These are phyloP conservation scores for Rhabdomys pumilio DNA, from an alignment of 2,797 vertebrate species.

Conservation along the genomic window DNA sequence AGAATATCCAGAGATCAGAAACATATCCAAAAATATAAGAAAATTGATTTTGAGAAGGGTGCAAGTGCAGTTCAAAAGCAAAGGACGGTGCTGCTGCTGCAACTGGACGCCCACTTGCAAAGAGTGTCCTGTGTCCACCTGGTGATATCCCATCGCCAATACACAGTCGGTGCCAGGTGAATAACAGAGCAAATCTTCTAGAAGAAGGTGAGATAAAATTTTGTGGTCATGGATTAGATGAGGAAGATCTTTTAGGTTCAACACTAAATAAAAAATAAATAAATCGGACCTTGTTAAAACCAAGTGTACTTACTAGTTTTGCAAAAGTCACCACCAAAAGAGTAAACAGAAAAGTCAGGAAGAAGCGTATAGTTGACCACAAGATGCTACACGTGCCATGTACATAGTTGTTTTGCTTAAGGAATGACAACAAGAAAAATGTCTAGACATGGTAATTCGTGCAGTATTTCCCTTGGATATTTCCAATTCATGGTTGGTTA, in stretches of 20 bases:
- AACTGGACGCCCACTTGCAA: not conserved
- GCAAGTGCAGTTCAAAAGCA: not conserved
- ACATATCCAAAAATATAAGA: not conserved
- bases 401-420: not conserved
- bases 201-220: constrained; percentile 1
- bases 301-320: not conserved
- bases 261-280: not conserved
- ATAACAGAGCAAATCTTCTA: not conserved
- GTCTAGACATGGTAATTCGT: not conserved
- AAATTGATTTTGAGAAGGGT: constrained; percentile 20
- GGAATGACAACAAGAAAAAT: not conserved
- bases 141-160: not conserved
- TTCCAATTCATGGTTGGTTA: not conserved
- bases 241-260: not conserved
- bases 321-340: not conserved
- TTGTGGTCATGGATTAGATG: not conserved
- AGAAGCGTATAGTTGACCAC: not conserved
- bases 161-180: not conserved
- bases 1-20: constrained; percentile 11
- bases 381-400: not conserved
- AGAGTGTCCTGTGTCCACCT: not conserved
- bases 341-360: constrained; percentile 56
- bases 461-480: not conserved
- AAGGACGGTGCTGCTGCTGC: not conserved
- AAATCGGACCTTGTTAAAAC: constrained; percentile 24